These are phyloP conservation scores for Potamarius usumacintae DNA, from an alignment of 2,113 vertebrate species.

Conservation along the genomic window DNA sequence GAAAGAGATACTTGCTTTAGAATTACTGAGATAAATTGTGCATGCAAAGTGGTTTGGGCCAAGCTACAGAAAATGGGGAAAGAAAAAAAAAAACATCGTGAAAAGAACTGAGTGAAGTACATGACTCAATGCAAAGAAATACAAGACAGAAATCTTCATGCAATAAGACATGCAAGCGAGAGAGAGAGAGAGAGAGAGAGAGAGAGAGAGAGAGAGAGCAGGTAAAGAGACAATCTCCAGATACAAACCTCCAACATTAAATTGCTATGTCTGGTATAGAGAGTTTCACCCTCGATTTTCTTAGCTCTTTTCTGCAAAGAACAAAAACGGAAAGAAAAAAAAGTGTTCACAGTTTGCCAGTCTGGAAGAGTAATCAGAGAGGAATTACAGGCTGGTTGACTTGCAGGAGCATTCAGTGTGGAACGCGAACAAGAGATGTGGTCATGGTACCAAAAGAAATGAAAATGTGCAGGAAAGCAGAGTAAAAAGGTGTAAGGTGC, in stretches of 20 bases:
- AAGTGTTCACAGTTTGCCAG: background rate
- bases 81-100: slow-evolving; percentile 31
- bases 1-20: slow-evolving; percentile 73
- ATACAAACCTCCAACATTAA: slow-evolving; percentile 99
- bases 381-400: slow-evolving; percentile 15
- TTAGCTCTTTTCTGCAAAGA: slow-evolving; percentile 97
- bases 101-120: slow-evolving; percentile 24
- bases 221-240: slow-evolving; percentile 66
- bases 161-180: slow-evolving; percentile 48
- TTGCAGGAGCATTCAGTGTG: slow-evolving; percentile 32
- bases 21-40: slow-evolving; percentile 70
- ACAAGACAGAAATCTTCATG: slow-evolving; percentile 46
- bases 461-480: slow-evolving; percentile 21
- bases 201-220: slow-evolving; percentile 54
- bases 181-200: slow-evolving; percentile 46
- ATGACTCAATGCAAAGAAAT: slow-evolving; percentile 1
- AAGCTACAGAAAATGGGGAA: slow-evolving; percentile 57
- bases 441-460: slow-evolving; percentile 23
- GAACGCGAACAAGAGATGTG: background rate
- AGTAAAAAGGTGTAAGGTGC: slow-evolving; percentile 6
- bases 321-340: slow-evolving; percentile 56
- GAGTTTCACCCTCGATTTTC: slow-evolving; percentile 99
- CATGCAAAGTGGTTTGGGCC: slow-evolving; percentile 72
- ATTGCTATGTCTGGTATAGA: slow-evolving; percentile 99
- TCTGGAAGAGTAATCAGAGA: background rate